phyloP scores from a whole-genome alignment of 2,113 vertebrate species.

The Coptodon rendalli region DNA sequence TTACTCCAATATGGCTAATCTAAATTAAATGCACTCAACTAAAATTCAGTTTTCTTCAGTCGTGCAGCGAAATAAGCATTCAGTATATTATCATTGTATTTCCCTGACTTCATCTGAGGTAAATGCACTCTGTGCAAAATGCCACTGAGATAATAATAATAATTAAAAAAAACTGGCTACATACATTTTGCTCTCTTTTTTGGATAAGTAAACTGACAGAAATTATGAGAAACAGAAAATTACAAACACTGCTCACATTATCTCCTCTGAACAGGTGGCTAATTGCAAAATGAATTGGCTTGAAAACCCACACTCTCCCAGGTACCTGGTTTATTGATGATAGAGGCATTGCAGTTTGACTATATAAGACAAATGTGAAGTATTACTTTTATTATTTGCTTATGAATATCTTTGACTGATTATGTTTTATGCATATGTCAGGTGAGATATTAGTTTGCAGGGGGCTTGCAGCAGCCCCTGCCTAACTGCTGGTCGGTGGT shows the following conservation, averaged over 20 bases:
- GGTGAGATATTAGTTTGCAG: background rate
- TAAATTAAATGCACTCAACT: background rate
- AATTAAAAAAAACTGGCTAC: accelerated
- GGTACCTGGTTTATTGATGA: background rate
- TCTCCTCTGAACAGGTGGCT: background rate
- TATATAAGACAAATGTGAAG: background rate
- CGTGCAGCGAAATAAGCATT: background rate
- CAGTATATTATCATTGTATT: background rate
- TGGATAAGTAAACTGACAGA: background rate
- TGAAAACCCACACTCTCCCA: background rate
- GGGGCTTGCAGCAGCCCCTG: background rate
- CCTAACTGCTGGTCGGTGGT: background rate
- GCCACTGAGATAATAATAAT: background rate
- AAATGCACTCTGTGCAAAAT: background rate
- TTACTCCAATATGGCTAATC: background rate
- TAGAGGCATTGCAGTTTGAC: background rate
- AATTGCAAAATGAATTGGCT: background rate
- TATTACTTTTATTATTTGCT: background rate
- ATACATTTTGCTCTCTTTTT: background rate
- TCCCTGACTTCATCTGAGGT: background rate
- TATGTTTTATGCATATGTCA: background rate
- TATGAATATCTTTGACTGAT: background rate
- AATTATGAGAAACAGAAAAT: background rate
- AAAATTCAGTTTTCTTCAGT: background rate
- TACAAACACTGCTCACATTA: background rate